Conservation (phyloP, 2,113 vertebrate genomes). For the Embiotoca jacksoni region DNA sequence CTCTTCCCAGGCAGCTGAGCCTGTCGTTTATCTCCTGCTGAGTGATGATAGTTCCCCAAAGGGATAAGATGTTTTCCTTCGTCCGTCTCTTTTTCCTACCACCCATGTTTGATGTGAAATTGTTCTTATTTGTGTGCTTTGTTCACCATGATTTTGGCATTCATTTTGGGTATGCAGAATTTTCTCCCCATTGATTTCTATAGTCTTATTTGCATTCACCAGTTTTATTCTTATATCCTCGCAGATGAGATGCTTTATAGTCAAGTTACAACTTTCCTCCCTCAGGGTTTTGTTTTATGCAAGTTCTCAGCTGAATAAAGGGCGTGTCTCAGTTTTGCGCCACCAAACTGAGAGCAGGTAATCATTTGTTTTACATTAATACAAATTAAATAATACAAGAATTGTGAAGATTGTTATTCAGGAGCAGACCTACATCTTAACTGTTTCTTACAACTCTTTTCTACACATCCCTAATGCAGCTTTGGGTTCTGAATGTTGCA, state of each 20-base stretch:
- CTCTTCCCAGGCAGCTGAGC: constrained; percentile 12
- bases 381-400: constrained; percentile 16
- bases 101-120: constrained; percentile 14
- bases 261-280: neutral
- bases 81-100: neutral
- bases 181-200: neutral
- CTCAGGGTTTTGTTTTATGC: neutral
- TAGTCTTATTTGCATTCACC: constrained; percentile 16
- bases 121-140: constrained; percentile 2
- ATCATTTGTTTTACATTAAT: constrained; percentile 12
- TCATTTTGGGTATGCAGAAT: constrained; percentile 20
- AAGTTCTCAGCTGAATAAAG: constrained; percentile 1
- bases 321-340: neutral
- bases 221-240: constrained; percentile 26
- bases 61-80: neutral
- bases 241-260: neutral
- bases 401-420: neutral
- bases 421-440: neutral
- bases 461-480: no score
- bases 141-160: constrained; percentile 27
- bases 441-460: no score
- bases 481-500: no score
- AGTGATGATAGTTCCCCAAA: constrained; percentile 20
- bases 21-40: constrained; percentile 18
- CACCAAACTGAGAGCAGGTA: neutral